These are phyloP conservation scores for Drosophila melanogaster DNA, from an alignment of 1,140 invertebrate species.

Conservation along the genomic window Release_6_plus_ISO1_MT NC_004354.4:1333001-1333500, in stretches of 20 bases:
- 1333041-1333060: conserved; percentile 70
- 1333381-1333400: conserved; percentile 82
- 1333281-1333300: conserved; percentile 83
- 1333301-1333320: conserved; percentile 85
- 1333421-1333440: conserved; percentile 86
- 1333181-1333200: conserved; percentile 47
- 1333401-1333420: conserved; percentile 86
- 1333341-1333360: conserved; percentile 85
- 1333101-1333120: conserved; percentile 4
- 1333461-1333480: neutral
- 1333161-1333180: conserved; percentile 59
- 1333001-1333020: conserved; percentile 41
- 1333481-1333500: conserved; percentile 10
- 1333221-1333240: conserved; percentile 74
- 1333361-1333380: conserved; percentile 82
- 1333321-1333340: conserved; percentile 87
- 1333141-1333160: conserved; percentile 78
- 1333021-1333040: conserved; percentile 70
- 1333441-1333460: conserved; percentile 1
- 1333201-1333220: conserved; percentile 73
- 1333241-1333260: conserved; percentile 76
- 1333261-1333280: conserved; percentile 79
- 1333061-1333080: conserved; percentile 75
- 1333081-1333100: conserved; percentile 30
- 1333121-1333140: conserved; percentile 50